These are phyloP conservation scores for Syngnathus typhle DNA, from an alignment of 2,113 vertebrate species.

Conservation along the genomic window DNA sequence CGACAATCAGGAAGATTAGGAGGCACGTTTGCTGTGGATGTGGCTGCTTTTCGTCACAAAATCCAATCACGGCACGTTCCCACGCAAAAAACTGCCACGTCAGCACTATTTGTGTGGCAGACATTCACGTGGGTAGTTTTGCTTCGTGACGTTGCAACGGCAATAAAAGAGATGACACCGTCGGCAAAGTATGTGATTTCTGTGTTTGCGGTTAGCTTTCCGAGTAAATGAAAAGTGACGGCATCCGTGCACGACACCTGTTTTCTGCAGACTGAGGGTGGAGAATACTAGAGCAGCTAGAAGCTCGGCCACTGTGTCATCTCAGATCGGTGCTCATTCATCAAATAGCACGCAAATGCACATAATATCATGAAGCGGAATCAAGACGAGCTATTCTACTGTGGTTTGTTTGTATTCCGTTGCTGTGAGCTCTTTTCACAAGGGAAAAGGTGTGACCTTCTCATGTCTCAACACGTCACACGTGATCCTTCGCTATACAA, in stretches of 20 bases:
- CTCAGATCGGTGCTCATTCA: slow-evolving; percentile 50
- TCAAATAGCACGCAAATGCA: slow-evolving; percentile 25
- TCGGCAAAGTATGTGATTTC: slow-evolving; percentile 57
- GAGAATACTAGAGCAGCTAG: slow-evolving; percentile 41
- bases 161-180: slow-evolving; percentile 47
- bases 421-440: slow-evolving; percentile 27
- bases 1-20: slow-evolving; percentile 33
- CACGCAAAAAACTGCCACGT: slow-evolving; percentile 12
- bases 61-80: slow-evolving; percentile 3
- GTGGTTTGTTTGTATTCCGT: slow-evolving; percentile 36
- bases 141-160: slow-evolving; percentile 53
- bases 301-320: slow-evolving; percentile 40
- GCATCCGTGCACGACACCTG: slow-evolving; percentile 53
- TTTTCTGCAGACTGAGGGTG: slow-evolving; percentile 24
- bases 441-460: slow-evolving; percentile 32
- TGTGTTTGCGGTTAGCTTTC: slow-evolving; percentile 36
- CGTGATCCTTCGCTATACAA: slow-evolving; percentile 28
- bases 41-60: slow-evolving; percentile 24
- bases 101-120: slow-evolving; percentile 45
- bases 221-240: slow-evolving; percentile 53
- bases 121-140: slow-evolving; percentile 45
- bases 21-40: slow-evolving; percentile 13
- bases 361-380: too few relatives aligned
- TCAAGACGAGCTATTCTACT: slow-evolving; percentile 20
- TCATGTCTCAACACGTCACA: slow-evolving; percentile 35